Evolutionary conservation across 2,888 invertebrate species (phyloP).

Genomic region (Chaetogeoica ovagalla): DNA sequence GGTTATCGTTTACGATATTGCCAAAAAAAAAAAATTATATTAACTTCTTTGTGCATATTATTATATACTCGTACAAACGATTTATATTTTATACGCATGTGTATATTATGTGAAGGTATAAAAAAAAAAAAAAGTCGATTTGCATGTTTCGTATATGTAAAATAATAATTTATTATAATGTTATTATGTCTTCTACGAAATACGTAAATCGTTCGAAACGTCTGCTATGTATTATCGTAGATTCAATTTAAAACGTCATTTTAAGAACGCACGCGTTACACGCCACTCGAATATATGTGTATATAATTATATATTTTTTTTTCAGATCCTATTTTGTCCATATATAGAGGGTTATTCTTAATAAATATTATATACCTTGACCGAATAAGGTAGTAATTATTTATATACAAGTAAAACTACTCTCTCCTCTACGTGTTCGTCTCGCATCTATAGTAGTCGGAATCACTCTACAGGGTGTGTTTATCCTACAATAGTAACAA

Average conservation of each 20-base stretch:
- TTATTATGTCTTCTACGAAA: neutral
- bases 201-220: neutral
- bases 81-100: no score
- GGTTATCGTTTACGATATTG: no score
- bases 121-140: no score
- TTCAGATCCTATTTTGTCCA: neutral
- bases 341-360: neutral
- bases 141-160: no score
- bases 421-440: neutral
- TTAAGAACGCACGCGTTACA: neutral
- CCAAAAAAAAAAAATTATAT: no score
- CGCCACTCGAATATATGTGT: no score
- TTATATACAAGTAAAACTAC: conserved; percentile 16
- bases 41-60: no score
- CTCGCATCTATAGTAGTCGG: no score
- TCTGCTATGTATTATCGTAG: neutral
- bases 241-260: neutral
- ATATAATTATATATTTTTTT: neutral
- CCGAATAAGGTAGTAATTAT: conserved; percentile 10
- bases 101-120: no score
- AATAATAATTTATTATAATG: neutral
- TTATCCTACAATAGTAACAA: no score
- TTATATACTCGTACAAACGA: no score
- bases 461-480: no score
- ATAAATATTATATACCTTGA: neutral